Evolutionary conservation across 2,888 invertebrate genomes (phyloP).

Genomic region (Selenia dentaria): DNA sequence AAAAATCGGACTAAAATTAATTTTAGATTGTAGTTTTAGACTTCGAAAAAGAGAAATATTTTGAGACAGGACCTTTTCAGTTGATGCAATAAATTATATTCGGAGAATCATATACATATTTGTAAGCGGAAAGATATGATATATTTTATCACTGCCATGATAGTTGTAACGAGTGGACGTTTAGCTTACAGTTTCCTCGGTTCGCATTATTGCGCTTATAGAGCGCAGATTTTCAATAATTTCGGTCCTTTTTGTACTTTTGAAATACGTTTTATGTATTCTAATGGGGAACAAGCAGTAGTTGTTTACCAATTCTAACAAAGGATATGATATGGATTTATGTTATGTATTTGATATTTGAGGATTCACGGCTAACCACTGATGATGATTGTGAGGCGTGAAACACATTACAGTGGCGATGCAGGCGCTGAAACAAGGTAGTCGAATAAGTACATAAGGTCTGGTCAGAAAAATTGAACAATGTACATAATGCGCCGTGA

Average conservation of each 20-base stretch:
- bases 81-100: conserved; percentile 51
- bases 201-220: conserved; percentile 29
- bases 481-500: not conserved
- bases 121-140: conserved; percentile 59
- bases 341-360: conserved; percentile 32
- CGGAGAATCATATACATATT: conserved; percentile 43
- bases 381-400: conserved; percentile 61
- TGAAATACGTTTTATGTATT: conserved; percentile 20
- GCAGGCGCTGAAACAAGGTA: conserved; percentile 11
- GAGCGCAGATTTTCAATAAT: not conserved
- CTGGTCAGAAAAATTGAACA: conserved; percentile 14
- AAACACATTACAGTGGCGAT: conserved; percentile 71
- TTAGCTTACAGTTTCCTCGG: conserved; percentile 5
- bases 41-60: conserved; percentile 59
- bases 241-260: conserved; percentile 5
- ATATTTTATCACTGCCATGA: conserved; percentile 80
- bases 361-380: conserved; percentile 35
- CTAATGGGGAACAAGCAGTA: conserved; percentile 45
- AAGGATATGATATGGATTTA: conserved; percentile 32
- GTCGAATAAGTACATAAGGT: conserved; percentile 8
- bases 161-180: conserved; percentile 49
- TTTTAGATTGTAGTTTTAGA: conserved; percentile 22
- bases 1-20: conserved; percentile 23
- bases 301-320: conserved; percentile 13
- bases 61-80: conserved; percentile 50